Base-by-base conservation (phyloP, 2,797 vertebrate species). In the Sebastes kiyomatsui region DNA sequence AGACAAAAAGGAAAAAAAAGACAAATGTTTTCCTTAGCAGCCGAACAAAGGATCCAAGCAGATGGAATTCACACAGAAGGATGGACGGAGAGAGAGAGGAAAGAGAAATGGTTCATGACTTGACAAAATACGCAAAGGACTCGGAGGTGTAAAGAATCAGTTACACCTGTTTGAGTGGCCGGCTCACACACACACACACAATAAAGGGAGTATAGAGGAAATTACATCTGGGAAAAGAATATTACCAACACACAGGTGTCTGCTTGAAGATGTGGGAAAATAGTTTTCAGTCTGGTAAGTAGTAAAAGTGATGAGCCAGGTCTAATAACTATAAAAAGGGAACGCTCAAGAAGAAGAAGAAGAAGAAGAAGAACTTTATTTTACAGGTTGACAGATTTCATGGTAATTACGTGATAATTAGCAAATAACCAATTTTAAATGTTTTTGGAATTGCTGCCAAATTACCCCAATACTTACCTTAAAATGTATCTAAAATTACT, bases 21-120 rank as follows among this genome's bases (percentile, higher is more conserved):
- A 58, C 12, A 35, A 76, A 72, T 86, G 87, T 90, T 93, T 88
- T 87, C 33, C 76, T 87, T 75, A 89, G 83, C 80, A 75, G 86
- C 74, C 38, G 67, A 92, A 87, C 77, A 80, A 87, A 88, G 77
- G 46, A 76, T 78, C 77, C 14, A 14, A 76, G 60, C 27, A 38
- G 76, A 79, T 79, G 70, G 81, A 75, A 81, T 82, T 65, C 72
- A 69, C 77, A 85, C 65, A 83, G 68, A 78, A 73, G 56, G 71
- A 76, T 18, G 35, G 52, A 81, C 2, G 4, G 62, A 84, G 61
- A 83, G 46, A 56, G 62, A 84, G 59, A 83, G 46, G 54, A 79
- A 64, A 64, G 67, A 69, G 42, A 62, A 75, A 77, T 25, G 52
- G 72, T 32, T 76, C 69, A 54, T 76, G 82, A 84, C 67, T 83